Percentiles rank a stretch among this genome's conserved stretches.
Conservation (phyloP, 2,888 invertebrate species). For the Drosophila bunnanda region DNA sequence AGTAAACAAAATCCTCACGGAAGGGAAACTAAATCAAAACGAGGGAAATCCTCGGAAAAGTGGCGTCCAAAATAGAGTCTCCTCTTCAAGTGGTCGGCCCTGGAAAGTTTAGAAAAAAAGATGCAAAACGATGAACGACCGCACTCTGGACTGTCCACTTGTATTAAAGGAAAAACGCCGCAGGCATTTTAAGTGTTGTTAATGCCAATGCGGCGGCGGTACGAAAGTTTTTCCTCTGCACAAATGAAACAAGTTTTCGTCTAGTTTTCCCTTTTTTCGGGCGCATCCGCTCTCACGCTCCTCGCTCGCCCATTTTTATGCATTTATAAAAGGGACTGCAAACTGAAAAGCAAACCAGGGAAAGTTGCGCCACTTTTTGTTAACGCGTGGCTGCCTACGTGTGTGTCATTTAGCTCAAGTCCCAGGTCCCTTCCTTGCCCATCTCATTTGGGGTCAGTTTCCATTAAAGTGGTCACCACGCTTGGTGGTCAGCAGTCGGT, state of each 20-base stretch:
- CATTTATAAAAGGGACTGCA: constrained; percentile 60
- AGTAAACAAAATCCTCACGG: constrained; percentile 43
- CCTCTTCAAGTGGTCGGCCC: constrained; percentile 58
- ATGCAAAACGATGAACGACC: constrained; percentile 21
- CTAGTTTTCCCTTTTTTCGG: constrained; percentile 54
- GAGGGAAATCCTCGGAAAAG: constrained; percentile 60
- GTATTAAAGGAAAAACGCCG: constrained; percentile 76
- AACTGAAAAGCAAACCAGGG: constrained; percentile 54
- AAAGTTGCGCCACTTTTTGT: constrained; percentile 64
- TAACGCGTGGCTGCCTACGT: constrained; percentile 59
- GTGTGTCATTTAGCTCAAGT: constrained; percentile 47
- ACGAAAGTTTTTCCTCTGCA: constrained; percentile 65
- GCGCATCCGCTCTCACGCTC: constrained; percentile 52
- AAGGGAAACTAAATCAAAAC: constrained; percentile 71
- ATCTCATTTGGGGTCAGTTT: constrained; percentile 34
- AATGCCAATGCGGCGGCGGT: constrained; percentile 67
- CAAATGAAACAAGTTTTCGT: constrained; percentile 74
- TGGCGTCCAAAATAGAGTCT: constrained; percentile 46
- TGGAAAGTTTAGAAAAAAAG: constrained; percentile 50
- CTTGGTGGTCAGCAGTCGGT: constrained; percentile 18
- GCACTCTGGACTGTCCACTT: constrained; percentile 68
- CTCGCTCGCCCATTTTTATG: constrained; percentile 61
- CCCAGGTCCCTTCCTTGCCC: constrained; percentile 31
- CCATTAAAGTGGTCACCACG: constrained; percentile 33
- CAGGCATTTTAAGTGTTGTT: constrained; percentile 79